A percentile compares a stretch with the other conserved stretches of the same genome.
phyloP scores from a whole-genome alignment of 2,888 invertebrate genomes.

The Cylindroiulus punctatus region DNA sequence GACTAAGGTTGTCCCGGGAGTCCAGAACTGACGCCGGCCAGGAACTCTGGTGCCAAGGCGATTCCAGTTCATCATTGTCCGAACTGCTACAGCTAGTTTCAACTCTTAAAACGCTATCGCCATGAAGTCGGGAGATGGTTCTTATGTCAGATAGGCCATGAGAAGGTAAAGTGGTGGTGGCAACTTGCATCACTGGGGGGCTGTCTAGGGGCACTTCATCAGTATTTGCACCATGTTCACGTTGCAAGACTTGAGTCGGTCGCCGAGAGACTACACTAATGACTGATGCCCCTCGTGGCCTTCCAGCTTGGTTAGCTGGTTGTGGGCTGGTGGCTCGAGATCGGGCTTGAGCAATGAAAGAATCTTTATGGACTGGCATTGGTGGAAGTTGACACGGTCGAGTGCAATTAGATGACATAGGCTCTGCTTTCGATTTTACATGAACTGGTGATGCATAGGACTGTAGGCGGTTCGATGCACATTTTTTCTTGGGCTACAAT shows the following conservation, averaged over 20 bases:
- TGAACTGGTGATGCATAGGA: not conserved
- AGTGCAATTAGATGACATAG: not conserved
- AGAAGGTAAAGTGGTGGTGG: not conserved
- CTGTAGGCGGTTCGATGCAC: not conserved
- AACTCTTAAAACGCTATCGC: not conserved
- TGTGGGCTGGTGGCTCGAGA: conserved; percentile 37
- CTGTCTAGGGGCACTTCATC: conserved; percentile 29
- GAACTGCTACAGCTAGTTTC: conserved; percentile 10
- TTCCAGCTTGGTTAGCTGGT: not conserved
- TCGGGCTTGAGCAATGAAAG: conserved; percentile 31
- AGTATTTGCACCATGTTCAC: not conserved
- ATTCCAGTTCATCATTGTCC: conserved; percentile 37
- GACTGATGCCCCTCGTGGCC: conserved; percentile 44
- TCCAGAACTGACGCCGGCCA: conserved; percentile 15
- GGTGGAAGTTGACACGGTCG: conserved; percentile 28
- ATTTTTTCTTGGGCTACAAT: conserved; percentile 24
- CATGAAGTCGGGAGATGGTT: conserved; percentile 1
- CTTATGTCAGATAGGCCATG: conserved; percentile 24
- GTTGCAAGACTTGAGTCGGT: conserved; percentile 4
- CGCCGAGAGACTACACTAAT: conserved; percentile 24
- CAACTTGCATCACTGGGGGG: conserved; percentile 19
- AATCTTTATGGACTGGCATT: conserved; percentile 13
- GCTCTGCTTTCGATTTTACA: not conserved
- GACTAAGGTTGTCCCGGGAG: conserved; percentile 1
- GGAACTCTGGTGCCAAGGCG: conserved; percentile 43